A percentile compares a stretch with the other conserved stretches of the same genome.
phyloP scores from a whole-genome alignment of 1,140 invertebrate species.

The Papilio aristodemus region DNA sequence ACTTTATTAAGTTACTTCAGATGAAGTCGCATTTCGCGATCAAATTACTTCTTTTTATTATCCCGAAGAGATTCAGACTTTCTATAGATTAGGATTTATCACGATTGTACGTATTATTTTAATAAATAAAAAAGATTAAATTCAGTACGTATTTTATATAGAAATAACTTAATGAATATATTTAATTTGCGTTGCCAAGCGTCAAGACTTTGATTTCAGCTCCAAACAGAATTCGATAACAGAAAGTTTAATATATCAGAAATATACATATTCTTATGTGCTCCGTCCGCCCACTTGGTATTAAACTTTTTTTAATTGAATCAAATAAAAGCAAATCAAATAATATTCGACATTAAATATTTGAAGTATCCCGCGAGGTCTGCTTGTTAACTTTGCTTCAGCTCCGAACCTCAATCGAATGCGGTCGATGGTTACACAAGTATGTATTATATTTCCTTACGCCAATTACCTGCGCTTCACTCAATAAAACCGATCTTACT shows the following conservation, averaged over 20 bases:
- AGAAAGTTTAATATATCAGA: no score
- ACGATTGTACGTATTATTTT: constrained; percentile 2
- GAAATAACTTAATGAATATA: not conserved
- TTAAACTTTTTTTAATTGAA: not conserved
- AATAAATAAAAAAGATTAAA: not conserved
- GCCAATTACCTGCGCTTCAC: not conserved
- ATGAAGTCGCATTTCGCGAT: constrained; percentile 20
- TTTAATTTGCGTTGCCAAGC: not conserved
- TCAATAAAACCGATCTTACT: not conserved
- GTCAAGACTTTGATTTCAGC: no score
- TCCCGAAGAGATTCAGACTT: not conserved
- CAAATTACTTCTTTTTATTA: constrained; percentile 22
- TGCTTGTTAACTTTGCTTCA: not conserved
- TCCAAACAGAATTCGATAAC: no score
- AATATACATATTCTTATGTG: no score
- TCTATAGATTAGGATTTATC: not conserved
- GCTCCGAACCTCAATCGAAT: not conserved
- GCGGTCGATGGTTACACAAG: not conserved
- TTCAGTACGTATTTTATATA: not conserved
- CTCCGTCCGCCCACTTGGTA: not conserved
- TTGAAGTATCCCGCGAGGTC: not conserved
- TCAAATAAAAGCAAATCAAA: not conserved
- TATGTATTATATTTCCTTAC: not conserved
- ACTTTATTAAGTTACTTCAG: constrained; percentile 17
- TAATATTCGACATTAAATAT: constrained; percentile 5